Percentiles rank a stretch among this genome's conserved stretches.
Evolutionary conservation across 2,888 invertebrate species (phyloP).

Genomic region (Pachymerium ferrugineum): DNA sequence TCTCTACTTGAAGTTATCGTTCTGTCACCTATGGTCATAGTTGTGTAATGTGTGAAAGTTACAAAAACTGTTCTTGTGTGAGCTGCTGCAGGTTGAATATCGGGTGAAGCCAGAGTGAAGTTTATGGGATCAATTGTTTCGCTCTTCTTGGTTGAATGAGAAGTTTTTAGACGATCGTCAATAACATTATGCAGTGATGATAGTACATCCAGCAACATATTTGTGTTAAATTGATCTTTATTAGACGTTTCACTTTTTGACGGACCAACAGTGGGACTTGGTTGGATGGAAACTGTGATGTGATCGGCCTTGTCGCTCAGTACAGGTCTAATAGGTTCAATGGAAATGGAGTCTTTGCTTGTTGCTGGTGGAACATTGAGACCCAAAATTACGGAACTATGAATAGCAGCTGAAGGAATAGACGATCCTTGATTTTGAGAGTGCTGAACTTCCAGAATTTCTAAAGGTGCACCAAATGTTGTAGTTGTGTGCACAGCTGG

Average conservation of each 20-base stretch:
- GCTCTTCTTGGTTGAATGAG: background rate
- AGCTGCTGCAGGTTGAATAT: background rate
- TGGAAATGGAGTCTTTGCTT: background rate
- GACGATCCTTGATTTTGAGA: background rate
- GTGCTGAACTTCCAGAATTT: background rate
- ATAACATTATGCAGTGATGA: background rate
- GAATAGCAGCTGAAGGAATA: too few species aligned
- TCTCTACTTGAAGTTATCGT: background rate
- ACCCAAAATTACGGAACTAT: background rate
- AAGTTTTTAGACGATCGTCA: background rate
- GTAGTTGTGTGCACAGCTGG: background rate
- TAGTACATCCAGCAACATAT: background rate
- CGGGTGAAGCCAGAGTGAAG: background rate
- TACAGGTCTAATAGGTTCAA: background rate
- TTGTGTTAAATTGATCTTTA: too few species aligned
- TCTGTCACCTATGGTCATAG: background rate
- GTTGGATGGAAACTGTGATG: background rate
- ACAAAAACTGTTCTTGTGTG: background rate
- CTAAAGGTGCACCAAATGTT: background rate
- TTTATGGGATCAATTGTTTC: background rate
- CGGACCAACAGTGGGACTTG: background rate
- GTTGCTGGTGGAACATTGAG: background rate
- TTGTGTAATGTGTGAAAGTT: constrained; percentile 25
- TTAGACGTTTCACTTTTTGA: too few species aligned
- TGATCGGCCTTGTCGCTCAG: background rate